A percentile compares a stretch with the other conserved stretches of the same genome.
Evolutionary conservation across 2,113 vertebrate species (phyloP).

Genomic region (Pluvialis apricaria): DNA sequence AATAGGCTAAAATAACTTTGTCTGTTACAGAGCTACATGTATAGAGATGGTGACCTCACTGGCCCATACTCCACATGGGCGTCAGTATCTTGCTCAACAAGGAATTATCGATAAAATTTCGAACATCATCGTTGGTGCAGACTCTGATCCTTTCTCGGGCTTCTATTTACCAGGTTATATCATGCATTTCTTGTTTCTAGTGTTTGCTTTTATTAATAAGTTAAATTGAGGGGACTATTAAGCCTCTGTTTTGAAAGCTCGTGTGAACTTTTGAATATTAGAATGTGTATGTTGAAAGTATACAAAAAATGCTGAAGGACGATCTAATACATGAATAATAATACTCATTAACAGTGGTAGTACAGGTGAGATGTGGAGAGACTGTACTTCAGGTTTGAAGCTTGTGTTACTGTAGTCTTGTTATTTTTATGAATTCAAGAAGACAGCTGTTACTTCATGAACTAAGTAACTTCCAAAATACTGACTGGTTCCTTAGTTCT

Average conservation of each 20-base stretch:
- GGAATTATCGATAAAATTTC: conserved; percentile 90
- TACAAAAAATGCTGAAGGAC: not conserved
- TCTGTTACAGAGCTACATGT: conserved; percentile 82
- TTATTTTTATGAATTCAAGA: not conserved
- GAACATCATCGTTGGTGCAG: conserved; percentile 90
- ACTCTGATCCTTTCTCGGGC: conserved; percentile 88
- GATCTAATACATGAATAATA: fast-evolving
- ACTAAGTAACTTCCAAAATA: not conserved
- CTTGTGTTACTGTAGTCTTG: not conserved
- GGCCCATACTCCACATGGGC: conserved; percentile 83
- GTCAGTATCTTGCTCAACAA: conserved; percentile 87
- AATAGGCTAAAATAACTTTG: fast-evolving
- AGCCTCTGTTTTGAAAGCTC: not conserved
- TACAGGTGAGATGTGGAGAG: not conserved
- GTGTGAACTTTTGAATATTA: not conserved
- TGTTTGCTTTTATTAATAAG: not conserved
- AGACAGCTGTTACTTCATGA: not conserved
- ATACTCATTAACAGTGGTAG: not conserved
- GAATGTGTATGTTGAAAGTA: fast-evolving
- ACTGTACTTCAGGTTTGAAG: not conserved
- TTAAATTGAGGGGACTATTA: fast-evolving
- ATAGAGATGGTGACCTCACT: conserved; percentile 91
- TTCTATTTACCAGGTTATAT: conserved; percentile 91
- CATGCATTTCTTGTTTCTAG: not conserved
- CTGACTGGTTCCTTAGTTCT: not conserved